These are phyloP conservation scores for Hydrozoanthus gracilis DNA, from an alignment of 92 coral and sea anemone genomes.

Conservation along the genomic window DNA sequence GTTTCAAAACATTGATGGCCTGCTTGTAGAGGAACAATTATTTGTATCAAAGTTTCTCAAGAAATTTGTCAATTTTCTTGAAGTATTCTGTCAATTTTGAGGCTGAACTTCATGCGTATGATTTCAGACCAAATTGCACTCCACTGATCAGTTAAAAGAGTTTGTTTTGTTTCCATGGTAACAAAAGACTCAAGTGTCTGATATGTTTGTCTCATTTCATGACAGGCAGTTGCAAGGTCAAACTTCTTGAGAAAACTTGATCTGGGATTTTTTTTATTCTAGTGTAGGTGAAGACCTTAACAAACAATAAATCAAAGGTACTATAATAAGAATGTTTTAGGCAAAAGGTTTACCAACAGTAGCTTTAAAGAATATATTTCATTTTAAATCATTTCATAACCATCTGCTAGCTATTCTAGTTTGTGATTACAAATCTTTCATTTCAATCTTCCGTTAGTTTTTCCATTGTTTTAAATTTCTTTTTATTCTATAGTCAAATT, in stretches of 20 bases:
- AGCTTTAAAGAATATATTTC: neutral
- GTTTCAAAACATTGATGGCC: no score
- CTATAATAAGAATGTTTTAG: neutral
- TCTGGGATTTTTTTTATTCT: constrained; percentile 3
- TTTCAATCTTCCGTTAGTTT: neutral
- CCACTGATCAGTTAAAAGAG: neutral
- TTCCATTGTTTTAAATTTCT: neutral
- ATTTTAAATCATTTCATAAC: neutral
- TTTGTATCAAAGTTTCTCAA: no score
- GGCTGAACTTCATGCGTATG: no score
- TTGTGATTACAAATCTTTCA: neutral
- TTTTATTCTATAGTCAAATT: no score
- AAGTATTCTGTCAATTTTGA: no score
- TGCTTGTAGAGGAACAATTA: no score
- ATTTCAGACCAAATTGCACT: no score
- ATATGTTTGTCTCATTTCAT: no score
- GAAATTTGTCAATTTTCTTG: constrained; percentile 8
- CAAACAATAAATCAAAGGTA: neutral
- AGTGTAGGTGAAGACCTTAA: neutral
- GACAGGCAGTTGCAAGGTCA: no score
- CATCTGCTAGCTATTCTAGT: neutral
- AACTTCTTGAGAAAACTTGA: constrained; percentile 14
- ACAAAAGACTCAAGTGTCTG: constrained; percentile 1
- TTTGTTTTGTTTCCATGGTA: constrained; percentile 12
- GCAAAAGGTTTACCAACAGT: neutral